Percentiles rank a stretch among this genome's conserved stretches.
Conservation (phyloP, 2,888 invertebrate species). For the Monopis laevigella region DNA sequence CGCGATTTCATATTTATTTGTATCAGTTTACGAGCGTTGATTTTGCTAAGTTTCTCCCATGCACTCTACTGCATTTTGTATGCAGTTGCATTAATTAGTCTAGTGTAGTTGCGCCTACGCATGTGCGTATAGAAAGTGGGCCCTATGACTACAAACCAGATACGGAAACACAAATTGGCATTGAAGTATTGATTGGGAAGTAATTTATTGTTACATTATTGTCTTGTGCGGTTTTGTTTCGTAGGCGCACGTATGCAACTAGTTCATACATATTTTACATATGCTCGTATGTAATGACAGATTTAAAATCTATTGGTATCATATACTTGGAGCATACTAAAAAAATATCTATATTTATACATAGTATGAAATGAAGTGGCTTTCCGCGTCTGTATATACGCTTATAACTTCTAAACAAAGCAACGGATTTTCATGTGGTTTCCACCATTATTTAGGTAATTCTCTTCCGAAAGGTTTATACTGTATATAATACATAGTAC, state of each 20-base stretch:
- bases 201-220: neutral
- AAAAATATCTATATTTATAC: too few relatives aligned
- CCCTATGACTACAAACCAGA: conserved; percentile 11
- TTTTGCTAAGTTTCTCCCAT: conserved; percentile 25
- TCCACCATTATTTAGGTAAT: too few relatives aligned
- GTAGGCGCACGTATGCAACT: too few relatives aligned
- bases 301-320: neutral
- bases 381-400: too few relatives aligned
- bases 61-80: conserved; percentile 26
- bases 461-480: too few relatives aligned
- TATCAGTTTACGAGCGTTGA: conserved; percentile 24
- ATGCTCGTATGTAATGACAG: neutral
- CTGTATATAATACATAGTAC: too few relatives aligned
- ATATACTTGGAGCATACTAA: neutral
- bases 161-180: conserved; percentile 19
- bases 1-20: conserved; percentile 30
- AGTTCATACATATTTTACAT: neutral
- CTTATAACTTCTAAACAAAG: too few relatives aligned
- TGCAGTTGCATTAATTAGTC: conserved; percentile 47
- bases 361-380: too few relatives aligned
- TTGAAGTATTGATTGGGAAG: conserved; percentile 16
- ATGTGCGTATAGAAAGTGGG: conserved; percentile 31
- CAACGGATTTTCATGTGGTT: too few relatives aligned
- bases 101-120: conserved; percentile 41
- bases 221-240: neutral